Conservation (phyloP, 2,113 vertebrate species). For the Merops nubicus region DNA sequence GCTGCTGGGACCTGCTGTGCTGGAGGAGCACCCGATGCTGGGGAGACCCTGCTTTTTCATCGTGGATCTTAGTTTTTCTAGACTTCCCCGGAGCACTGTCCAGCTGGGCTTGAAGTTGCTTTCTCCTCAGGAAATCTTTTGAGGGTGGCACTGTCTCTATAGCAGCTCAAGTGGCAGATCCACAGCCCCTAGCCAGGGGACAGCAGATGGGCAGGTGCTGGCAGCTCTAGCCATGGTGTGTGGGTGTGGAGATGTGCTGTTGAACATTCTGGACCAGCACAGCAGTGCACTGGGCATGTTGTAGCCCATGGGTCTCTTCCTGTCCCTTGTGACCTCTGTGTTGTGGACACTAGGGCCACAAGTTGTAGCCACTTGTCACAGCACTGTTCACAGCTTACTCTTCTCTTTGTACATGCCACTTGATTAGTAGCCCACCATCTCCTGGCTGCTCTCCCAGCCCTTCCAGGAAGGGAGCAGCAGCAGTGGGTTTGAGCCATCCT, state of each 20-base stretch:
- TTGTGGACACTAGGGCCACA: accelerated
- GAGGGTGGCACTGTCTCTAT: not conserved
- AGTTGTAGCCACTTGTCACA: not conserved
- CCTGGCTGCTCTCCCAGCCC: not conserved
- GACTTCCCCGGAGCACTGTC: not conserved
- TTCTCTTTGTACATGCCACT: not conserved
- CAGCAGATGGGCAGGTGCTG: not conserved
- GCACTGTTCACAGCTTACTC: not conserved
- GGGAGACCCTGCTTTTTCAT: not conserved
- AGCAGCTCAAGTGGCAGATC: not conserved
- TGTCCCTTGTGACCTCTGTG: not conserved
- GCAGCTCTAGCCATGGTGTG: accelerated
- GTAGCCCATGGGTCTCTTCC: accelerated
- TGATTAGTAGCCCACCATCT: not conserved
- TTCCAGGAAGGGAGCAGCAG: not conserved
- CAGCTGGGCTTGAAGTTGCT: not conserved
- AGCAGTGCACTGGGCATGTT: not conserved
- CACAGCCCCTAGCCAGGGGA: not conserved
- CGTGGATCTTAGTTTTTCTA: not conserved
- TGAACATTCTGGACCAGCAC: not conserved
- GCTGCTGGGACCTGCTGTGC: not conserved
- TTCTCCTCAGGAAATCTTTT: not conserved
- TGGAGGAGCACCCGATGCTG: not conserved
- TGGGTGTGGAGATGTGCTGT: not conserved
- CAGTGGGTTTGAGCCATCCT: not conserved